Base-by-base conservation (phyloP, 1,140 invertebrate genomes). In the Battus philenor region DNA sequence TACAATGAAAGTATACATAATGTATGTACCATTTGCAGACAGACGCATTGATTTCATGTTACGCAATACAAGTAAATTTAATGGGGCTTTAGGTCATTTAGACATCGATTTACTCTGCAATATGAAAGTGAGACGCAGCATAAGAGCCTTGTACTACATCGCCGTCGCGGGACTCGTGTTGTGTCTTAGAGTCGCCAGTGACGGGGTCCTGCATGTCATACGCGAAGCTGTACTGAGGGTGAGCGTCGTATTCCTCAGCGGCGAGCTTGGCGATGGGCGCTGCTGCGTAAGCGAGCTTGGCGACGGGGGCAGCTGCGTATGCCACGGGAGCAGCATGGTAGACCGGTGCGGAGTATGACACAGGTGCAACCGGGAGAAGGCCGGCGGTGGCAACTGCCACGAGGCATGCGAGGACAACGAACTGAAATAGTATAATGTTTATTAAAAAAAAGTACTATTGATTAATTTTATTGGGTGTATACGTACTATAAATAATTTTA, bases 151-250 rank as follows among this genome's bases (percentile, higher is more conserved):
- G n/a, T n/a, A n/a, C n/a, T n/a, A n/a, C n/a, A n/a, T n/a, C n/a
- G n/a, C n/a, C n/a, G n/a, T n/a, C n/a, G n/a, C n/a, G n/a, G n/a
- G n/a, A n/a, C n/a, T n/a, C n/a, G n/a, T n/a, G n/a, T n/a, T n/a
- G n/a, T n/a, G n/a, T n/a, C n/a, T n/a, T n/a, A n/a, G 88, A 76
- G 69, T 92, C 91, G 2, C 92, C 90, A 13, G 89, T 93, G 33
- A 88, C 67, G 5, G 77, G 70, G 49, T 92, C 91, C 18, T 90
- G 88, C 0, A 92, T 89, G 16, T 88, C 86, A 60, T 91, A 91
- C 1, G 87, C 86, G 59, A 89, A 91, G 44, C 86, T 86, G 68
- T 90, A 91, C 44, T 90, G 89, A 0, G 90, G 89, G 50, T 89
- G 86, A 13, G 87, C 82, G 44, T 88, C 86, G 47, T 63, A 70